These are phyloP conservation scores for Toxostoma redivivum DNA, from an alignment of 2,113 vertebrate genomes.

Conservation along the genomic window DNA sequence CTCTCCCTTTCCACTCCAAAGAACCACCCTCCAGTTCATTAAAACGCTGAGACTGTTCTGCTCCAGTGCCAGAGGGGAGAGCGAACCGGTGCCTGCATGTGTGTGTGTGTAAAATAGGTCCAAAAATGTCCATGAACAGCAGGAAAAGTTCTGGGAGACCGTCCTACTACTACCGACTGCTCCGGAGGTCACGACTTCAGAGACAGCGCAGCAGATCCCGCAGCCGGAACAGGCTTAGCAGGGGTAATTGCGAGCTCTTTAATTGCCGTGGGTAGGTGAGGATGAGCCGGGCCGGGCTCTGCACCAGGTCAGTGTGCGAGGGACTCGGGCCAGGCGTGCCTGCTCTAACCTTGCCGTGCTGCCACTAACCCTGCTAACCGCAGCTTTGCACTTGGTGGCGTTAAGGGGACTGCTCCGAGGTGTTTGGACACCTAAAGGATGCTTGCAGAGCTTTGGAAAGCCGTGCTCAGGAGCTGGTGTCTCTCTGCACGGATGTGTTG, in stretches of 20 bases:
- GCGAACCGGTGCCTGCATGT: conserved; percentile 38
- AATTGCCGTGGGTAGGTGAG: neutral
- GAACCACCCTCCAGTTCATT: conserved; percentile 9
- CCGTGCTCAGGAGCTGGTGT: neutral
- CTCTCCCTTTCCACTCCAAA: conserved; percentile 44
- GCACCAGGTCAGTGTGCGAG: neutral
- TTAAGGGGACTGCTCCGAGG: neutral
- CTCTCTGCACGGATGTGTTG: neutral
- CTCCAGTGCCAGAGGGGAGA: conserved; percentile 31
- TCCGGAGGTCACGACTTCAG: conserved; percentile 91
- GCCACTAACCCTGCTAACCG: neutral
- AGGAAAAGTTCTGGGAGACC: conserved; percentile 91
- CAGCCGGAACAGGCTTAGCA: conserved; percentile 87
- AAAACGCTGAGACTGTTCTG: neutral
- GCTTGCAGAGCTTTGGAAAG: neutral
- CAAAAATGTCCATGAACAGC: conserved; percentile 85
- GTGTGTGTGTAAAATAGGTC: conserved; percentile 46
- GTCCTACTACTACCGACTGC: conserved; percentile 93
- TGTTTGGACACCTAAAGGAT: neutral
- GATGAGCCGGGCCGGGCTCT: neutral
- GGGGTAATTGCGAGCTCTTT: conserved; percentile 78
- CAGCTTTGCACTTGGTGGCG: rapidly evolving
- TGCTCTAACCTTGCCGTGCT: neutral
- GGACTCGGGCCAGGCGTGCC: neutral
- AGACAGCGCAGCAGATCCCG: conserved; percentile 93